Evolutionary conservation across 2,797 vertebrate species (phyloP).

Genomic region (Pteronotus mesoamericanus): DNA sequence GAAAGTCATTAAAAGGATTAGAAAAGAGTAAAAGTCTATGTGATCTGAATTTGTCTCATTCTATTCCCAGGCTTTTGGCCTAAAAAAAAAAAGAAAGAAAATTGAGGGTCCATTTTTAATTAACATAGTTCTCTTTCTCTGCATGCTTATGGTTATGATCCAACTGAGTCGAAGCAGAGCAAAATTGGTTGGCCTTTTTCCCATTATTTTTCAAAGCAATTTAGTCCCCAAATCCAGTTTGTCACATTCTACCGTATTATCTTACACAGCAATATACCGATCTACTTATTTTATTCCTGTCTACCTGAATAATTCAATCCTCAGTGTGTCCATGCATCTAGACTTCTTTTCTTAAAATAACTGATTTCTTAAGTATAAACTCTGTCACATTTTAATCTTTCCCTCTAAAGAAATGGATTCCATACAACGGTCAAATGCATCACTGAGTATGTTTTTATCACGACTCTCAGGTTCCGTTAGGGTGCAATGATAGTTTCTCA

Average conservation of each 20-base stretch:
- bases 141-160: neutral
- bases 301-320: constrained; percentile 16
- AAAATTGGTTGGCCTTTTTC: neutral
- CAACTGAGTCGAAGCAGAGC: neutral
- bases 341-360: constrained; percentile 38
- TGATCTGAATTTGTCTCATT: neutral
- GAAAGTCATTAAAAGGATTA: neutral
- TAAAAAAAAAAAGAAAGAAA: neutral
- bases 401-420: neutral
- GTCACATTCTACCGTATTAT: constrained; percentile 35
- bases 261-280: constrained; percentile 19
- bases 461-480: neutral
- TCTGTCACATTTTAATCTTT: constrained; percentile 43
- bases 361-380: constrained; percentile 45
- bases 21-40: neutral
- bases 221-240: neutral
- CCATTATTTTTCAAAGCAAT: constrained; percentile 29
- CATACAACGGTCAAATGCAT: neutral
- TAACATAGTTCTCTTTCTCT: neutral
- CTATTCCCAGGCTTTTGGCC: neutral
- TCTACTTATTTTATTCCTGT: constrained; percentile 32
- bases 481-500: neutral
- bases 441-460: neutral
- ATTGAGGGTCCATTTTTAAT: neutral
- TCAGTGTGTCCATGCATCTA: neutral